Percentiles rank a stretch among this genome's conserved stretches.
Evolutionary conservation across 2,797 vertebrate genomes (phyloP).

Genomic region (Graptemys geographica): DNA sequence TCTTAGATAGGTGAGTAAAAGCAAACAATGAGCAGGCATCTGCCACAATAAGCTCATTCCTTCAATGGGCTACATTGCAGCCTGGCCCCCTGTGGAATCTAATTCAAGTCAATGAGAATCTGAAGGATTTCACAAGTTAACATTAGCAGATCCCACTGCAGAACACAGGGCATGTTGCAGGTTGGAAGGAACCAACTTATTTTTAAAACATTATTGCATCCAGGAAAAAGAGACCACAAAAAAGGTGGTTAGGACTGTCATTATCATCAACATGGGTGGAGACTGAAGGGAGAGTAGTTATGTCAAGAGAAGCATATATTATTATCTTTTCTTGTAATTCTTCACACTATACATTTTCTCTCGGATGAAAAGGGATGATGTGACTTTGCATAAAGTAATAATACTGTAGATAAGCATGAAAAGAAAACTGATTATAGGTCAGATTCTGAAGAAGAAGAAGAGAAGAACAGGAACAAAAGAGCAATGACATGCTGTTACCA

Average conservation of each 20-base stretch:
- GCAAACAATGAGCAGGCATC: neutral
- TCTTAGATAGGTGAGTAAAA: neutral
- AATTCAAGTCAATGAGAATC: neutral
- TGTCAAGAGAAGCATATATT: neutral
- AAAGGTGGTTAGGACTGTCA: neutral
- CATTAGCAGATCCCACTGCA: neutral
- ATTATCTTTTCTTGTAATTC: neutral
- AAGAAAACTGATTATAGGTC: slow-evolving; percentile 61
- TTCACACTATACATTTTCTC: neutral
- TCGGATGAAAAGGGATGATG: neutral
- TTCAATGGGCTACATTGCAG: neutral
- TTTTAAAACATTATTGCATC: neutral
- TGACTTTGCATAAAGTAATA: slow-evolving; percentile 38
- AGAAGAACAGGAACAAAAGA: slow-evolving; percentile 65
- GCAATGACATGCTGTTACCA: slow-evolving; percentile 50
- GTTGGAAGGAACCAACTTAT: neutral
- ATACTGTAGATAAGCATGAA: slow-evolving; percentile 30
- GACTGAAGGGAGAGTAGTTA: neutral
- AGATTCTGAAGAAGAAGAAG: slow-evolving; percentile 29
- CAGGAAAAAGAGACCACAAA: neutral
- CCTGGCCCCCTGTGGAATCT: rapidly evolving
- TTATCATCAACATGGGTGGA: neutral
- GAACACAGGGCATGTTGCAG: rapidly evolving
- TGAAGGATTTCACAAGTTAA: rapidly evolving
- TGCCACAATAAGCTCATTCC: neutral